A percentile compares a stretch with the other conserved stretches of the same genome.
Evolutionary conservation across 2,113 vertebrate species (phyloP).

Genomic region (Microtus montanus): DNA sequence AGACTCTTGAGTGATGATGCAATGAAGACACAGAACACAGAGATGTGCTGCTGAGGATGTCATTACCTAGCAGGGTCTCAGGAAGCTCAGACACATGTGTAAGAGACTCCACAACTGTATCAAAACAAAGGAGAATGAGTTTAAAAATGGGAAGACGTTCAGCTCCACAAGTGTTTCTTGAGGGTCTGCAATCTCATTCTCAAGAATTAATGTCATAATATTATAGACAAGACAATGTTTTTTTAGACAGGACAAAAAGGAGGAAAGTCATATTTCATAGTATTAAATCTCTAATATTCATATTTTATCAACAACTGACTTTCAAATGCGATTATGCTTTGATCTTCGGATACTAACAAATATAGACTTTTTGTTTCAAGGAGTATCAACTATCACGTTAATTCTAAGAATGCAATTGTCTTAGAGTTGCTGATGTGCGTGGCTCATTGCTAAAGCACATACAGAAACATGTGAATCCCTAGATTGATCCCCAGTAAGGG

Average conservation of each 20-base stretch:
- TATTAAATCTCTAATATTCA: background rate
- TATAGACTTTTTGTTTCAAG: background rate
- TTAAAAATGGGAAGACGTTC: background rate
- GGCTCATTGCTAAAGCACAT: background rate
- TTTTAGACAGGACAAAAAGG: background rate
- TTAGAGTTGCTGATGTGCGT: background rate
- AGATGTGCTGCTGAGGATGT: background rate
- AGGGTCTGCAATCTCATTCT: background rate
- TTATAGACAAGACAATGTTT: background rate
- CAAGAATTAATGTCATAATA: background rate
- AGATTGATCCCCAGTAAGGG: background rate
- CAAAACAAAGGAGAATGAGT: conserved; percentile 71
- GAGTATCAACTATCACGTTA: background rate
- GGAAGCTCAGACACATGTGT: conserved; percentile 66
- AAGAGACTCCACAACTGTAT: conserved; percentile 72
- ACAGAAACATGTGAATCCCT: background rate
- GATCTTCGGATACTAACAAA: background rate
- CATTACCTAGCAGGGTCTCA: conserved; percentile 78
- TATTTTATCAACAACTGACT: background rate
- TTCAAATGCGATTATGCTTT: background rate
- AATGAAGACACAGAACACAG: conserved; percentile 7
- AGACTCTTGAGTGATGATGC: background rate
- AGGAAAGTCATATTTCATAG: background rate
- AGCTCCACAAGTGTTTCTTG: background rate
- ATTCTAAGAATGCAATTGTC: conserved; percentile 28